Base-by-base conservation (phyloP, 2,797 vertebrate genomes). In the Helicolenus hilgendorfi region DNA sequence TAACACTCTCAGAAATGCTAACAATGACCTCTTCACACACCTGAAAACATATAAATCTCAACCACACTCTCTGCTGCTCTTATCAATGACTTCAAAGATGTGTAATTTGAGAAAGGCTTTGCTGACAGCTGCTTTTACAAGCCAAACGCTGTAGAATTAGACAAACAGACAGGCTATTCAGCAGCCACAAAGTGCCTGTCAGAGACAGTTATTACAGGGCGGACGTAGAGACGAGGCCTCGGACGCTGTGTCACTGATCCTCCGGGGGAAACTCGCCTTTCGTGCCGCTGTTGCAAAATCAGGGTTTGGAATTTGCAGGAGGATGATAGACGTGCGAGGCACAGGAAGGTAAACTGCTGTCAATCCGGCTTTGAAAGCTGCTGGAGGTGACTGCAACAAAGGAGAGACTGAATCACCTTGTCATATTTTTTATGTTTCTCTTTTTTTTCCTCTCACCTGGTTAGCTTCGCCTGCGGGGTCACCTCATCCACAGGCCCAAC, bases 81-180 rank as follows among this genome's bases (percentile, higher is more conserved):
- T 82, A 87, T 89, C 84, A 89, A 41, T 87, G 72, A 82, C 82
- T 79, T 75, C 69, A 72, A 70, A 89, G 53, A 81, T 81, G 58
- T 91, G 89, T 85, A 38, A 92, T 89, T 84, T 80, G 79, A 84
- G 77, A 31, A 89, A 65, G 53, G 31, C 72, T 49, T 24, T 7
- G 75, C 81, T 79, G 89, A 91, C 90, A 94, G 90, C 84, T 90
- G 91, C 77, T 91, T 85, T 79, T 81, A 89, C 82, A 79, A 18
- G 22, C 60, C 74, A n/a, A 76, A 79, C 73, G 27, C 83, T 71
- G 85, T 69, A 20, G 84, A 87, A 86, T 89, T 74, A 89, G 90
- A 72, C 77, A 76, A 80, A 91, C 77, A 90, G 72, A 79, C 83
- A 36, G 56, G 45, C 53, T 29, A 53, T 63, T 90, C 85, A 89